A percentile compares a stretch with the other conserved stretches of the same genome.
Evolutionary conservation across 2,888 invertebrate genomes (phyloP).

Genomic region (Mycogona germanica): DNA sequence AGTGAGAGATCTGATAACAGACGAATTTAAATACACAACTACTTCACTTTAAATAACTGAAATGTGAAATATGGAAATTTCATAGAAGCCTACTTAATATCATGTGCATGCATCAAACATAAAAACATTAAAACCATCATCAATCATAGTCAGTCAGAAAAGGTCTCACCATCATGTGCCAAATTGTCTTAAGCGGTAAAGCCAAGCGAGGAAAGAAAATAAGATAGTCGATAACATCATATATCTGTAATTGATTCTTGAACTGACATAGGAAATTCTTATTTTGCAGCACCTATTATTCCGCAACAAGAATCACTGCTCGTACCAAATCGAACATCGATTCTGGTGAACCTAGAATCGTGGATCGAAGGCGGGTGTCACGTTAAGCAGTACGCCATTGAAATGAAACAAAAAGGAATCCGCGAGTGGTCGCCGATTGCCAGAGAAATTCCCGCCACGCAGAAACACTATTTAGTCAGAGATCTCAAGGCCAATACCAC

Average conservation of each 20-base stretch:
- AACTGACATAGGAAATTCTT: neutral
- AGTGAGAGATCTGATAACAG: neutral
- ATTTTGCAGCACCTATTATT: slow-evolving; percentile 13
- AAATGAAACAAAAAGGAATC: slow-evolving; percentile 2
- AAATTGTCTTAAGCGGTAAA: neutral
- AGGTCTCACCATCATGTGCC: neutral
- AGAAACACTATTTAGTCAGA: neutral
- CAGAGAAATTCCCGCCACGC: neutral
- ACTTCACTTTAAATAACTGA: neutral
- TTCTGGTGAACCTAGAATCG: slow-evolving; percentile 10
- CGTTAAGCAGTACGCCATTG: slow-evolving; percentile 11
- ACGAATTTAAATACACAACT: no score
- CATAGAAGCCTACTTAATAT: no score
- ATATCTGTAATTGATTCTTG: no score
- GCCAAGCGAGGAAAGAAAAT: no score
- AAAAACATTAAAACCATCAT: no score
- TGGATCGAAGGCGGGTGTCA: slow-evolving; percentile 14
- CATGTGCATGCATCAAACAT: no score
- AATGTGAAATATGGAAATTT: no score
- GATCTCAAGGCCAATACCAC: slow-evolving; percentile 7
- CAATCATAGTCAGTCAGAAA: no score
- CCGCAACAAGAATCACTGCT: slow-evolving; percentile 13
- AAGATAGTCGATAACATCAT: no score
- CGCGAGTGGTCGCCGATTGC: slow-evolving; percentile 13
- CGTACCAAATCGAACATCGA: neutral